Conservation (phyloP, 30 jellyfish, hydroid and myxozoan genomes). For the Rhopilema esculentum region DNA sequence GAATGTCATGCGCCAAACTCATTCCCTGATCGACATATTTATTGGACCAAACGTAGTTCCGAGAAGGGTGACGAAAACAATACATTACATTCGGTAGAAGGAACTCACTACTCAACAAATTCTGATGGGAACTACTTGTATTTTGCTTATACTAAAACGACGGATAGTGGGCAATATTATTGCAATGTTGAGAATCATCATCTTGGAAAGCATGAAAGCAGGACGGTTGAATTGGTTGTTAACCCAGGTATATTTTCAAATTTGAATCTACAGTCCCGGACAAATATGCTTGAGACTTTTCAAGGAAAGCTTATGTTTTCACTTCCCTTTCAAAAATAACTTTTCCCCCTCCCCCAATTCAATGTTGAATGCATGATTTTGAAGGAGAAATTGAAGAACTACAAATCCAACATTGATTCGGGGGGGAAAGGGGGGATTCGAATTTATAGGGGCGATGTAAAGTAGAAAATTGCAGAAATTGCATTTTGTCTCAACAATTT, state of each 20-base stretch:
- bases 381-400: too few relatives aligned
- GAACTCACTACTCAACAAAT: constrained; percentile 78
- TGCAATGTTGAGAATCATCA: constrained; percentile 90
- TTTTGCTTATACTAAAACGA: constrained; percentile 82
- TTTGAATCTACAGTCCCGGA: too few relatives aligned
- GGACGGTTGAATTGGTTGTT: constrained; percentile 87
- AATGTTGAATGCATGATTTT: too few relatives aligned
- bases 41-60: constrained; percentile 82
- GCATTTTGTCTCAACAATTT: too few relatives aligned
- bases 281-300: too few relatives aligned
- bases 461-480: too few relatives aligned
- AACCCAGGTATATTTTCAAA: constrained; percentile 68
- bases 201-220: constrained; percentile 63
- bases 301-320: too few relatives aligned
- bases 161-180: constrained; percentile 81
- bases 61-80: constrained; percentile 30
- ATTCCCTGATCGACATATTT: constrained; percentile 87
- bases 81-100: constrained; percentile 75
- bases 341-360: too few relatives aligned
- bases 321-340: too few relatives aligned
- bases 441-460: too few relatives aligned
- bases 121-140: constrained; percentile 88
- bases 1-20: constrained; percentile 97
- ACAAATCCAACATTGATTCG: too few relatives aligned
- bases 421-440: too few relatives aligned